Evolutionary conservation across 2,797 vertebrate genomes (phyloP).

Genomic region (Galaxias olidus): DNA sequence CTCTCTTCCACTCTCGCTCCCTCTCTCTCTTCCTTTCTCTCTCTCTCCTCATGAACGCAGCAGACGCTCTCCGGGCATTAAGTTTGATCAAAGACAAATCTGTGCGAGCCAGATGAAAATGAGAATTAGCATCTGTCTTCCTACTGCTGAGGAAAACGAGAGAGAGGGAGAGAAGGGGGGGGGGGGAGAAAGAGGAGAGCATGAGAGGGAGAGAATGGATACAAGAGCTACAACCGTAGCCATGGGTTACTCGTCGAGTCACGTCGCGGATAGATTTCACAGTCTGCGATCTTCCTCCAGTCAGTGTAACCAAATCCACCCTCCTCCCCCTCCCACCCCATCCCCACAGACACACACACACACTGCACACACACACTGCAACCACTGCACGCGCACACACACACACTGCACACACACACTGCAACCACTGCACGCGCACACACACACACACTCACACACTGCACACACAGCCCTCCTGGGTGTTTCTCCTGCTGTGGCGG

Average conservation of each 20-base stretch:
- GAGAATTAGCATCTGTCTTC: constrained; percentile 74
- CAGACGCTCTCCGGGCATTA: constrained; percentile 58
- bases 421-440: too few species aligned
- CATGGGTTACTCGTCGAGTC: too few species aligned
- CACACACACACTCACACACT: not conserved
- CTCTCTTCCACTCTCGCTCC: not conserved
- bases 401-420: not conserved
- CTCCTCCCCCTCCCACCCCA: too few species aligned
- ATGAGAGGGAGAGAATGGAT: constrained; percentile 18
- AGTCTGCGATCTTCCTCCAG: too few species aligned
- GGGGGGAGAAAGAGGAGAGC: constrained; percentile 3
- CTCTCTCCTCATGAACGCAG: constrained; percentile 3
- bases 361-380: not conserved
- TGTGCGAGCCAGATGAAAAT: constrained; percentile 60
- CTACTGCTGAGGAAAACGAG: constrained; percentile 45
- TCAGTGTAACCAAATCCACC: too few species aligned
- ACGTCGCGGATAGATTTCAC: too few species aligned
- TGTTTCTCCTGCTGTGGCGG: constrained; percentile 21
- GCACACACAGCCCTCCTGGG: too few species aligned
- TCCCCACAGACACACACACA: not conserved
- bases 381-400: too few species aligned
- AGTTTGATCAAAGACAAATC: constrained; percentile 74
- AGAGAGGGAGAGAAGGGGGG: constrained; percentile 33
- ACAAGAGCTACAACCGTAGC: too few species aligned
- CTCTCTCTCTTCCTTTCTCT: constrained; percentile 1